These are phyloP conservation scores for Diabrotica balteata DNA, from an alignment of 2,888 invertebrate species.

Conservation along the genomic window DNA sequence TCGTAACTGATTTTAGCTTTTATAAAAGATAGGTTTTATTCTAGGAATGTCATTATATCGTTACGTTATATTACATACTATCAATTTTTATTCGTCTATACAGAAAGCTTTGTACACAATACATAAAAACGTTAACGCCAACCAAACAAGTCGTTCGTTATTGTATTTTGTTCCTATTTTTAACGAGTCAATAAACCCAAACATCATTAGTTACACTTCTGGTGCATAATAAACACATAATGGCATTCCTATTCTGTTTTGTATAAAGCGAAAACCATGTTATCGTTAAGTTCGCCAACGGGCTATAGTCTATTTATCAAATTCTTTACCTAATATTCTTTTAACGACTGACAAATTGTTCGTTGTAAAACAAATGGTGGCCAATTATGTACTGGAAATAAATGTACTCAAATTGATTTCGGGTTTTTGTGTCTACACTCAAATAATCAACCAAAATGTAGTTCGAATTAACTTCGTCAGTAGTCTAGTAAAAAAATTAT, in stretches of 20 bases:
- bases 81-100: too few species aligned
- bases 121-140: too few species aligned
- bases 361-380: background rate
- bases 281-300: conserved; percentile 1
- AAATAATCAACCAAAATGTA: too few species aligned
- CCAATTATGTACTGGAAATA: conserved; percentile 1
- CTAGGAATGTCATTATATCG: too few species aligned
- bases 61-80: too few species aligned
- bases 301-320: conserved; percentile 1
- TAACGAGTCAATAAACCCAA: conserved; percentile 1
- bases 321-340: conserved; percentile 6
- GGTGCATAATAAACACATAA: conserved; percentile 5
- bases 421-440: background rate
- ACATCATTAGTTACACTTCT: conserved; percentile 10
- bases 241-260: background rate
- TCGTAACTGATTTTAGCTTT: too few species aligned
- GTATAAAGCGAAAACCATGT: conserved; percentile 8
- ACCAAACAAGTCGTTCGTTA: too few species aligned
- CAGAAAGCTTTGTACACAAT: too few species aligned
- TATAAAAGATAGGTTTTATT: too few species aligned
- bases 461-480: too few species aligned
- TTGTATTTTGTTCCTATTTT: too few species aligned
- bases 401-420: conserved; percentile 3
- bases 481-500: too few species aligned
- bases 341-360: conserved; percentile 8